Conservation (phyloP, 1,140 invertebrate genomes). For the Teleopsis dalmanni region DNA sequence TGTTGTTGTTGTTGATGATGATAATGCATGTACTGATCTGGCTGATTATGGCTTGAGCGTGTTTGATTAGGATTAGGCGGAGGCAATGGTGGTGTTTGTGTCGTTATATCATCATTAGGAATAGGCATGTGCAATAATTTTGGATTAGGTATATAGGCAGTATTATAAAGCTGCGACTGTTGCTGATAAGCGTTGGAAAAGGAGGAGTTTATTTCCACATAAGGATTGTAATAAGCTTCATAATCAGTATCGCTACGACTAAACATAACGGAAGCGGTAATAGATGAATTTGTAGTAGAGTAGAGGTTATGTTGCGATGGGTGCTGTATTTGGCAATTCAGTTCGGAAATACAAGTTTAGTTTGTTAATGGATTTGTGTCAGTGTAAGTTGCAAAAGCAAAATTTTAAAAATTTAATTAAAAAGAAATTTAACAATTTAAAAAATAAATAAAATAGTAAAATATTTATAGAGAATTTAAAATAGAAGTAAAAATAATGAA, state of each 20-base stretch:
- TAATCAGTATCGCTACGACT: neutral
- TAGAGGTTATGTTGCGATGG: slow-evolving; percentile 7
- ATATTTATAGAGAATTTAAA: neutral
- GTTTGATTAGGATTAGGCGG: slow-evolving; percentile 16
- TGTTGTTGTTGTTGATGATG: slow-evolving; percentile 22
- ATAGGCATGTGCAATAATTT: no score
- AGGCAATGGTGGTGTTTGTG: slow-evolving; percentile 18
- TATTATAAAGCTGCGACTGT: slow-evolving; percentile 1
- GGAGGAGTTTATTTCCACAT: slow-evolving; percentile 4
- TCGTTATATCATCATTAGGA: no score
- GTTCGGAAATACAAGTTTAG: neutral
- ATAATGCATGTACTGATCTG: slow-evolving; percentile 5
- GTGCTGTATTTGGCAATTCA: neutral
- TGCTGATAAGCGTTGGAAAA: neutral
- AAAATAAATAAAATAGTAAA: neutral
- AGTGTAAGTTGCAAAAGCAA: neutral
- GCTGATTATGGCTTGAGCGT: neutral
- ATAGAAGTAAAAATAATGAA: neutral
- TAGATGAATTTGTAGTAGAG: slow-evolving; percentile 7
- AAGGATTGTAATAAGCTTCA: slow-evolving; percentile 8
- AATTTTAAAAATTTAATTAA: neutral
- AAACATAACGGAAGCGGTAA: slow-evolving; percentile 5
- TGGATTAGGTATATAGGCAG: neutral
- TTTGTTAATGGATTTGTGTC: neutral
- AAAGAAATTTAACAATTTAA: neutral